Evolutionary conservation across 30 jellyfish, hydroid and myxozoan genomes (phyloP).

Genomic region (Hydractinia echinata): DNA sequence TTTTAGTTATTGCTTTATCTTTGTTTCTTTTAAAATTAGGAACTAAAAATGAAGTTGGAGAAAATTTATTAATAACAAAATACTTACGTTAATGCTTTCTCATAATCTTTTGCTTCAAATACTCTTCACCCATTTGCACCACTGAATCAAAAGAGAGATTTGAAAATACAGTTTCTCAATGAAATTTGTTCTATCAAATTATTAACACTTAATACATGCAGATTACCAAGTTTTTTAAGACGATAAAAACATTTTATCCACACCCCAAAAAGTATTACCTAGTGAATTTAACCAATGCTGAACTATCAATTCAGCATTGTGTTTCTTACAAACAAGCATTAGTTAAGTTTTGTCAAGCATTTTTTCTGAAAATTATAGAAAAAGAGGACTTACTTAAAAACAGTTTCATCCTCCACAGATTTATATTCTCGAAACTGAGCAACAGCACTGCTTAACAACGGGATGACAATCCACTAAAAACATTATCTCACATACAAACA

Average conservation of each 20-base stretch:
- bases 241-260: too few species aligned
- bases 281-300: too few species aligned
- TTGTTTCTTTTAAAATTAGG: too few species aligned
- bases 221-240: too few species aligned
- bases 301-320: too few species aligned
- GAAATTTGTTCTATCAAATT: too few species aligned
- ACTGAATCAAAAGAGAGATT: slow-evolving; percentile 32
- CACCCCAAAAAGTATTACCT: too few species aligned
- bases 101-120: slow-evolving; percentile 72
- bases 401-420: slow-evolving; percentile 76
- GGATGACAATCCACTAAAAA: slow-evolving; percentile 71
- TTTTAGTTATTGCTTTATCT: too few species aligned
- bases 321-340: too few species aligned
- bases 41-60: too few species aligned
- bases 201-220: too few species aligned
- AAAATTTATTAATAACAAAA: not conserved
- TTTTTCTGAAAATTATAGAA: not conserved
- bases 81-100: slow-evolving; percentile 78
- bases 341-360: not conserved
- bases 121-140: slow-evolving; percentile 98
- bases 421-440: slow-evolving; percentile 95
- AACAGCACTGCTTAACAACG: slow-evolving; percentile 91
- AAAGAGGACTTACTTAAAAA: slow-evolving; percentile 52
- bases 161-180: not conserved
- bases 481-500: not conserved